phyloP scores from a whole-genome alignment of 2,888 invertebrate genomes.

The Aporophyla nigra region DNA sequence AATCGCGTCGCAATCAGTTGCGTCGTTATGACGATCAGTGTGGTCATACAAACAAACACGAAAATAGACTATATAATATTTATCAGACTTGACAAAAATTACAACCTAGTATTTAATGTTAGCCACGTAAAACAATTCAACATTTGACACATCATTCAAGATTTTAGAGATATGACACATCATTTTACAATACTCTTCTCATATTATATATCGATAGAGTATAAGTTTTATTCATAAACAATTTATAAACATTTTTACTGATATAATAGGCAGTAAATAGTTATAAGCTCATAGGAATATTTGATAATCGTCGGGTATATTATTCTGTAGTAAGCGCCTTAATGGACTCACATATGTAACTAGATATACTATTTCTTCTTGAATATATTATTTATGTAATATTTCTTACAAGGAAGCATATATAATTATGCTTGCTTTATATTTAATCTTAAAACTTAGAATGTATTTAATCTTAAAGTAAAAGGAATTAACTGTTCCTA shows the following conservation, averaged over 20 bases:
- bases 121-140: background rate
- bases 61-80: background rate
- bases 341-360: constrained; percentile 11
- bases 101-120: background rate
- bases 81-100: background rate
- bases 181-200: background rate
- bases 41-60: background rate
- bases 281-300: constrained; percentile 27
- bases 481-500: constrained; percentile 14
- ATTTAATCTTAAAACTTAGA: background rate
- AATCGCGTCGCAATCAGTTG: background rate
- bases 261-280: constrained; percentile 24
- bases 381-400: constrained; percentile 14
- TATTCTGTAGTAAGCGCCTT: constrained; percentile 4
- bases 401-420: constrained; percentile 4
- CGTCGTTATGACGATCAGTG: background rate
- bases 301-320: constrained; percentile 10
- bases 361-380: constrained; percentile 5
- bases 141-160: background rate
- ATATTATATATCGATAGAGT: background rate
- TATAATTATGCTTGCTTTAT: constrained; percentile 24
- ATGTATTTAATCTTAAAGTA: constrained; percentile 6
- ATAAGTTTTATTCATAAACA: constrained; percentile 15
- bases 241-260: constrained; percentile 17
- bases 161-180: constrained; percentile 8